Base-by-base conservation (phyloP, 2,888 invertebrate species). In the Boloria euphrosyne region DNA sequence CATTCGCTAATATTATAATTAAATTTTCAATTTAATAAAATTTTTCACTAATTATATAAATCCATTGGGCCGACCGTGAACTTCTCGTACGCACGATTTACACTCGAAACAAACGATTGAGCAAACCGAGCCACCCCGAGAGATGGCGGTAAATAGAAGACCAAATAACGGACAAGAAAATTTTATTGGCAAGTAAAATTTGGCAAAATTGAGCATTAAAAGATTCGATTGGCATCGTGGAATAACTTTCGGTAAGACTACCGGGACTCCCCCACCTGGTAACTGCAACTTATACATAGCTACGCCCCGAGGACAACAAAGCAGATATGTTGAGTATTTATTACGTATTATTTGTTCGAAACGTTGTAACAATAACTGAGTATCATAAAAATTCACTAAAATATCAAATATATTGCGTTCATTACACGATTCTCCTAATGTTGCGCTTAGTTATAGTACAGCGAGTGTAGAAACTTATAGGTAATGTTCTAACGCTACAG, bases 151-250 rank as follows among this genome's bases (percentile, higher is more conserved):
- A 69, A 73, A 71, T 68, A 70, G 60, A 71, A 78, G 80, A 84
- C 79, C 86, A 85, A 86, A 75, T 76, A 83, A 79, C 80, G 84
- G 88, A 89, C 88, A 88, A 89, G 85, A 87, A 83, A 77, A 82
- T 22, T 22, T 22, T 22, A 22, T 85, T 86, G 91, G 91, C 91
- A 91, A 91, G 90, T 90, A 85, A 86, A 90, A 89, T 92, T 92
- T 92, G 92, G 92, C 92, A 91, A 91, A 88, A 91, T 92, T 92
- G 92, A 92, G 92, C 92, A 92, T 91, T 85, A 84, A 70, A 86
- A 85, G 87, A 84, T 86, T 87, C 81, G 80, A 87, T 90, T 90
- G 89, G 90, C 88, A 85, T 89, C 83, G 83, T 84, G 85, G 82
- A 83, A 81, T 84, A 85, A 81, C 80, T 75, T 78, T 78, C 74